A percentile compares a stretch with the other conserved stretches of the same genome.
Evolutionary conservation across 2,113 vertebrate species (phyloP).

Genomic region (Neomonachus schauinslandi): DNA sequence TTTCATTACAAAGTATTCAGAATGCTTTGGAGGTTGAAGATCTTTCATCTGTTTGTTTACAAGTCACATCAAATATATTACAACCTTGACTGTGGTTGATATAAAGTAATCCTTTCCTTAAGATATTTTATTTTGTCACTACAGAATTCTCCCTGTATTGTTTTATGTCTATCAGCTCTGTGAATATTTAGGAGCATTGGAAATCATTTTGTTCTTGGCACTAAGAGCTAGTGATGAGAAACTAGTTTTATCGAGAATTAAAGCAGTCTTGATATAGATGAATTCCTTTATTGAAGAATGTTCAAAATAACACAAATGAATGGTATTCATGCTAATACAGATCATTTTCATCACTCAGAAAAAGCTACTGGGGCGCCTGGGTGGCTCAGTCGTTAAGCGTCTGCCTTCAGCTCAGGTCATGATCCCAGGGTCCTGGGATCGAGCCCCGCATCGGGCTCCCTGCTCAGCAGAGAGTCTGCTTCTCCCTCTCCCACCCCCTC

Average conservation of each 20-base stretch:
- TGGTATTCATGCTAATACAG: neutral
- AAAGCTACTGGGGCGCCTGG: neutral
- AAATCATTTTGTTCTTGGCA: conserved; percentile 22
- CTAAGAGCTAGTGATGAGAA: conserved; percentile 17
- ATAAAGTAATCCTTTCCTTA: neutral
- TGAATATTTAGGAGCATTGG: neutral
- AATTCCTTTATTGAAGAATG: conserved; percentile 34
- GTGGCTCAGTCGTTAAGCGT: too few relatives aligned
- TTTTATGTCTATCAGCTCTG: neutral
- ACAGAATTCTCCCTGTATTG: neutral
- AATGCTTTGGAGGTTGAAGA: neutral
- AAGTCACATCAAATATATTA: neutral
- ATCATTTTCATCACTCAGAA: conserved; percentile 2
- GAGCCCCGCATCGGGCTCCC: too few relatives aligned
- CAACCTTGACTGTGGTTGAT: neutral
- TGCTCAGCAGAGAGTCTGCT: too few relatives aligned
- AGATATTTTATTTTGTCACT: neutral
- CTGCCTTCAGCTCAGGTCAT: too few relatives aligned
- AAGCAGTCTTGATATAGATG: neutral
- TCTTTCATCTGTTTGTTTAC: neutral
- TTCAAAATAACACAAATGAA: conserved; percentile 1
- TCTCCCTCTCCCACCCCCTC: too few relatives aligned
- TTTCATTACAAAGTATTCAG: neutral
- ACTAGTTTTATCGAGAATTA: neutral
- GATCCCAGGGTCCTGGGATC: too few relatives aligned